These are phyloP conservation scores for Enoplolaimus lenunculus DNA, from an alignment of 2,888 invertebrate genomes.

Conservation along the genomic window DNA sequence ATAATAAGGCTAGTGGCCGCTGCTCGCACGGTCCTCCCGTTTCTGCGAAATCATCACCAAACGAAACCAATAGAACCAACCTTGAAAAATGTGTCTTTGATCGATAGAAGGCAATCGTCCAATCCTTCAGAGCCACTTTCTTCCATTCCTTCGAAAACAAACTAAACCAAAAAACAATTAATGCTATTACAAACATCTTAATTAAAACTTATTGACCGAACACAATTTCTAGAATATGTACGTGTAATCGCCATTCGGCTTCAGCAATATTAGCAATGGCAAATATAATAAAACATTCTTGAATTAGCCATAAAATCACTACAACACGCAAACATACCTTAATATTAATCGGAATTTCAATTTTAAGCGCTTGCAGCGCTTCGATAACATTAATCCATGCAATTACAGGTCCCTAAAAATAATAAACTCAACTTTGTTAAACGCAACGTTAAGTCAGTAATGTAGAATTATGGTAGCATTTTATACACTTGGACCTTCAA, in stretches of 20 bases:
- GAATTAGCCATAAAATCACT: too few relatives aligned
- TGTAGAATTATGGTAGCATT: too few relatives aligned
- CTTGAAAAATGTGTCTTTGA: constrained; percentile 62
- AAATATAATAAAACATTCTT: too few relatives aligned
- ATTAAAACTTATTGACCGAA: not conserved
- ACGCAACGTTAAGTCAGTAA: too few relatives aligned
- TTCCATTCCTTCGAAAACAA: constrained; percentile 95
- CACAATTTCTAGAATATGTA: too few relatives aligned
- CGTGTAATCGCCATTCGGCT: too few relatives aligned
- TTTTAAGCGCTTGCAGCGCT: constrained; percentile 60
- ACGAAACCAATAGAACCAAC: too few relatives aligned
- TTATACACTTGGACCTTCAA: too few relatives aligned
- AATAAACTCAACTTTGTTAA: too few relatives aligned
- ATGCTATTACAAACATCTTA: constrained; percentile 3
- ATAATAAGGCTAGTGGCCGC: too few relatives aligned
- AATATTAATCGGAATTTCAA: constrained; percentile 53
- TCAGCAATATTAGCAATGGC: constrained; percentile 21
- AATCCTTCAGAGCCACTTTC: constrained; percentile 92
- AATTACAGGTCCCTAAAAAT: constrained; percentile 58
- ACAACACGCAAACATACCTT: constrained; percentile 44
- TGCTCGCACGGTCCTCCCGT: too few relatives aligned
- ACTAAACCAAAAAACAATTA: constrained; percentile 45
- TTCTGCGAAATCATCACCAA: too few relatives aligned
- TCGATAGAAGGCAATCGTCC: constrained; percentile 59
- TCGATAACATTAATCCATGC: constrained; percentile 89